A percentile compares a stretch with the other conserved stretches of the same genome.
These are phyloP conservation scores for Delphinus delphis DNA, from an alignment of 2,113 vertebrate species.

Conservation along the genomic window DNA sequence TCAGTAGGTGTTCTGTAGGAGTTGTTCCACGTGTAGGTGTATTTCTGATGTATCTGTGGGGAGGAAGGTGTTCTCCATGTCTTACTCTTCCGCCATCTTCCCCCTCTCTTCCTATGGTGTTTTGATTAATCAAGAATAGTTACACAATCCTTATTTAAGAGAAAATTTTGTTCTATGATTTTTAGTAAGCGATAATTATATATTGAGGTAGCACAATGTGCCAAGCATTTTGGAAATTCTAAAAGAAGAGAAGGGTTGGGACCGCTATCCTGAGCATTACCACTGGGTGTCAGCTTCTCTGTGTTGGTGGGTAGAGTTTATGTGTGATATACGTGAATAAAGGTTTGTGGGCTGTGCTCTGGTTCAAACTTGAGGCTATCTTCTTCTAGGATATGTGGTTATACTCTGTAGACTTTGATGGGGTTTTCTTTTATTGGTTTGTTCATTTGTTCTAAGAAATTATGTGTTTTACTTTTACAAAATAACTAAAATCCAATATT, in stretches of 20 bases:
- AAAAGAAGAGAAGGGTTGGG: neutral
- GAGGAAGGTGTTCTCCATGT: too few species aligned
- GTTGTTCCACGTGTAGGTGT: too few species aligned
- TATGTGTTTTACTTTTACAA: neutral
- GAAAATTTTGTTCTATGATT: neutral
- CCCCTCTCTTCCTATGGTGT: neutral
- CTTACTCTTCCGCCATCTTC: too few species aligned
- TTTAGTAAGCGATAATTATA: neutral
- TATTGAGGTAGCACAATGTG: too few species aligned
- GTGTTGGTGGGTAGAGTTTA: neutral
- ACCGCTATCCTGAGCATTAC: neutral
- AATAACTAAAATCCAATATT: neutral
- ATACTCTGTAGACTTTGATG: neutral
- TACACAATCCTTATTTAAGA: neutral
- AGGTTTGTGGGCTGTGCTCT: neutral
- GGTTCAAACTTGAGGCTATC: neutral
- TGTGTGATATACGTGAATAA: neutral
- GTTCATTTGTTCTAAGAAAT: neutral
- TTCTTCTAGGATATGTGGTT: neutral
- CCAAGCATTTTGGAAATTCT: neutral
- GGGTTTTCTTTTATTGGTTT: neutral
- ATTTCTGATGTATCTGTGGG: too few species aligned
- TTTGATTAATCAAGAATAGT: neutral
- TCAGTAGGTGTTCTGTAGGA: too few species aligned
- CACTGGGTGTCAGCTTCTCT: neutral